Percentiles rank a stretch among this genome's conserved stretches.
These are phyloP conservation scores for Nasonia giraulti DNA, from an alignment of 1,140 invertebrate genomes.

Conservation along the genomic window DNA sequence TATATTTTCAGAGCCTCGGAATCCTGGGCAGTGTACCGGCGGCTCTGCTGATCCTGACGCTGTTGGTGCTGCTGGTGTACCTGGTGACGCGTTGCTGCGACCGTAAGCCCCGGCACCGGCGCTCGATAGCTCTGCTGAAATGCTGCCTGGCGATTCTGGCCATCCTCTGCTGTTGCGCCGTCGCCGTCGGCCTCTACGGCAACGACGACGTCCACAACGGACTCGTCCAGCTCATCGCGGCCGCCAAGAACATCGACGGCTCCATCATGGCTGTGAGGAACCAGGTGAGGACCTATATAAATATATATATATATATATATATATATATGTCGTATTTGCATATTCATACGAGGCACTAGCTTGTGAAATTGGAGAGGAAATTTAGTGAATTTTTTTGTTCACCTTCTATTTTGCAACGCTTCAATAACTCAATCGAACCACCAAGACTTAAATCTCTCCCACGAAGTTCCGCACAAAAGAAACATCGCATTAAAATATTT, in stretches of 20 bases:
- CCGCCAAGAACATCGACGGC: slow-evolving; percentile 85
- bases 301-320: too few relatives aligned
- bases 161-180: slow-evolving; percentile 86
- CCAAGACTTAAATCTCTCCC: too few relatives aligned
- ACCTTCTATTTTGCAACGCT: too few relatives aligned
- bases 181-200: slow-evolving; percentile 90
- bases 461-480: not conserved
- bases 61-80: slow-evolving; percentile 91
- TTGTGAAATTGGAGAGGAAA: too few relatives aligned
- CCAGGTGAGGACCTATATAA: slow-evolving; percentile 75
- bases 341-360: too few relatives aligned
- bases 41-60: slow-evolving; percentile 90
- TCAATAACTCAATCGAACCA: too few relatives aligned
- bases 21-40: slow-evolving; percentile 93
- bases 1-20: slow-evolving; percentile 84
- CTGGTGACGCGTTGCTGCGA: slow-evolving; percentile 95
- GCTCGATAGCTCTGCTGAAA: slow-evolving; percentile 90
- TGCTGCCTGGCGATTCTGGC: slow-evolving; percentile 88
- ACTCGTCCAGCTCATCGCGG: slow-evolving; percentile 84
- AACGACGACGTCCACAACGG: slow-evolving; percentile 96
- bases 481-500: not conserved
- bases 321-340: too few relatives aligned
- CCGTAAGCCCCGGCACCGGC: slow-evolving; percentile 87
- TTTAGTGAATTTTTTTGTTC: too few relatives aligned
- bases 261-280: slow-evolving; percentile 83